phyloP scores from a whole-genome alignment of 64 coral and sea anemone genomes.

The Acropora yongei region DNA sequence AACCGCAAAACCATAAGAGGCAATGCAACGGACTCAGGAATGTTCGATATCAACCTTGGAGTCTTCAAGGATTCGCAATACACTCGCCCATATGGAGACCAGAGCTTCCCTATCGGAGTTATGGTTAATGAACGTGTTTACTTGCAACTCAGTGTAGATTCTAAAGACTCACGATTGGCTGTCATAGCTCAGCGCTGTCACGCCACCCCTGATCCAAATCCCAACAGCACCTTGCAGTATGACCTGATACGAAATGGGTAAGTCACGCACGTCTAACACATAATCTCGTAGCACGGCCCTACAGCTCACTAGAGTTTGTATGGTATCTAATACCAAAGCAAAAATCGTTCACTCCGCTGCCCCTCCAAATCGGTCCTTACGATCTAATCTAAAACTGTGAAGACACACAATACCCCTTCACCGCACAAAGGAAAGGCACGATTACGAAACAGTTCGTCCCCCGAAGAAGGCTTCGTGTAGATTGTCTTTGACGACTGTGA shows the following conservation, averaged over 20 bases:
- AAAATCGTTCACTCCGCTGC: too few species aligned
- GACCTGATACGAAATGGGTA: slow-evolving; percentile 82
- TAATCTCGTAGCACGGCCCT: background rate
- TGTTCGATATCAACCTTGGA: slow-evolving; percentile 68
- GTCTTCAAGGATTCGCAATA: slow-evolving; percentile 77
- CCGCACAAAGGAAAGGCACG: too few species aligned
- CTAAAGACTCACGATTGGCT: slow-evolving; percentile 70
- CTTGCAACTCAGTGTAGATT: slow-evolving; percentile 70
- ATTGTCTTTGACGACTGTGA: too few species aligned
- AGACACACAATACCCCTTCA: too few species aligned
- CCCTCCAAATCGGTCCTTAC: too few species aligned
- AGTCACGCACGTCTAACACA: background rate
- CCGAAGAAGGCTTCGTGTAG: too few species aligned
- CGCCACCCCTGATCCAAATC: slow-evolving; percentile 83
- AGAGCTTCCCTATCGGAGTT: slow-evolving; percentile 85
- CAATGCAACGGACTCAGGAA: slow-evolving; percentile 64
- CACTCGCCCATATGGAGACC: slow-evolving; percentile 70
- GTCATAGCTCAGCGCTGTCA: slow-evolving; percentile 82
- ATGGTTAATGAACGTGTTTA: slow-evolving; percentile 71
- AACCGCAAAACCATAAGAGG: slow-evolving; percentile 72
- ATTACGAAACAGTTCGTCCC: too few species aligned
- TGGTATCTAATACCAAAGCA: background rate
- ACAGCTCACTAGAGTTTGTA: background rate
- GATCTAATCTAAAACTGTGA: too few species aligned
- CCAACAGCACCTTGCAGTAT: slow-evolving; percentile 75